Percentiles rank a stretch among this genome's conserved stretches.
These are phyloP conservation scores for Holcopasites calliopsidis DNA, from an alignment of 1,140 invertebrate genomes.

Conservation along the genomic window DNA sequence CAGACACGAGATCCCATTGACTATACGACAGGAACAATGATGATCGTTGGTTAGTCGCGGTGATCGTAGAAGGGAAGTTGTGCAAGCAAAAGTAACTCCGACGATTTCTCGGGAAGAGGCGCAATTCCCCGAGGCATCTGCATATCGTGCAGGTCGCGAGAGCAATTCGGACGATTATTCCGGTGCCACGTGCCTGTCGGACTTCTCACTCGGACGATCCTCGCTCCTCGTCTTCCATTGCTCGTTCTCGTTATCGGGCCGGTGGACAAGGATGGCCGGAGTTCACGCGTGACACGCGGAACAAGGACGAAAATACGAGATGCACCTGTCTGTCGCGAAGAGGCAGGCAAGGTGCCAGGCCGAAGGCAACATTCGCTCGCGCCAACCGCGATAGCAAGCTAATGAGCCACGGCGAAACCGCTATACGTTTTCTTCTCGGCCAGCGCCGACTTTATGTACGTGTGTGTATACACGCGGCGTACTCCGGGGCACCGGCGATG, in stretches of 20 bases:
- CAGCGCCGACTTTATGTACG: neutral
- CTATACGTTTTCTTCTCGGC: constrained; percentile 34
- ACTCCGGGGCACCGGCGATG: constrained; percentile 18
- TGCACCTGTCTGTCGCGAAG: constrained; percentile 69
- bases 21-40: neutral
- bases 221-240: neutral
- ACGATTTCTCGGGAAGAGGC: constrained; percentile 19
- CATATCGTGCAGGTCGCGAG: constrained; percentile 30
- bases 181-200: constrained; percentile 63
- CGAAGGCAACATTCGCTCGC: constrained; percentile 57
- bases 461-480: neutral
- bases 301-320: constrained; percentile 49
- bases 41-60: neutral
- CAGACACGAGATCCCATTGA: too few species aligned
- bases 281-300: neutral
- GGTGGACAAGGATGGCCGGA: constrained; percentile 50
- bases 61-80: neutral
- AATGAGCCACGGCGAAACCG: constrained; percentile 62
- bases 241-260: constrained; percentile 64
- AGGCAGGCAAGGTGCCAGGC: constrained; percentile 68
- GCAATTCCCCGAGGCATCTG: constrained; percentile 28
- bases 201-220: constrained; percentile 9
- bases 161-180: constrained; percentile 57
- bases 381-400: constrained; percentile 69
- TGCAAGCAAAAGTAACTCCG: neutral